phyloP scores from a whole-genome alignment of 1,140 invertebrate genomes.

The Scaptomyza graminum region DNA sequence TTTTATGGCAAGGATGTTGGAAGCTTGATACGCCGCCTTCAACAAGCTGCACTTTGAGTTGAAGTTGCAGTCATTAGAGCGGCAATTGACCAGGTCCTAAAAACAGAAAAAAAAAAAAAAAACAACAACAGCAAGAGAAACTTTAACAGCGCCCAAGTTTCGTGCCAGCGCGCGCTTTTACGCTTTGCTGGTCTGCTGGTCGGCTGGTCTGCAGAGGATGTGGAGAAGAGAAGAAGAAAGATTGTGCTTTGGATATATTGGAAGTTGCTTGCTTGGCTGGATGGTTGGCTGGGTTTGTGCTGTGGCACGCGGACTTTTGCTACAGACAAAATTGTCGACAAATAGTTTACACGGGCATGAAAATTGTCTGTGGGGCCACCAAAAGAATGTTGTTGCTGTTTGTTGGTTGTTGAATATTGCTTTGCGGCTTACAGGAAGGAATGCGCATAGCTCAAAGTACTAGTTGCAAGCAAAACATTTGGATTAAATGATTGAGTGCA shows the following conservation, averaged over 20 bases:
- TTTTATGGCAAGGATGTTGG: slow-evolving; percentile 52
- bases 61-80: slow-evolving; percentile 63
- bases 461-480: slow-evolving; percentile 54
- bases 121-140: slow-evolving; percentile 5
- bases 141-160: slow-evolving; percentile 40
- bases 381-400: slow-evolving; percentile 61
- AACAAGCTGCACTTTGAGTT: slow-evolving; percentile 11
- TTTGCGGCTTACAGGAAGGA: slow-evolving; percentile 46
- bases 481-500: slow-evolving; percentile 61
- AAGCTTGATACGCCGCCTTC: background rate
- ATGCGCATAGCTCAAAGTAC: slow-evolving; percentile 56
- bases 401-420: background rate
- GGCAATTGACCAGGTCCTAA: slow-evolving; percentile 56
- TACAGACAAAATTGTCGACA: slow-evolving; percentile 81
- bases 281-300: slow-evolving; percentile 19
- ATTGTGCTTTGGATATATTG: slow-evolving; percentile 3
- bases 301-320: slow-evolving; percentile 76
- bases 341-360: slow-evolving; percentile 83
- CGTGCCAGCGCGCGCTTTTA: slow-evolving; percentile 72
- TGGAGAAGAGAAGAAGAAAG: no score
- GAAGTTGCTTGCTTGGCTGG: slow-evolving; percentile 20
- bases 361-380: slow-evolving; percentile 60
- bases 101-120: background rate
- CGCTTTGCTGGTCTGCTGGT: slow-evolving; percentile 52
- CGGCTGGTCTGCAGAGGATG: background rate